Evolutionary conservation across 1,140 invertebrate species (phyloP), one percentile per base, ranked within the genome.

Genomic region (Heliothis virescens): DNA sequence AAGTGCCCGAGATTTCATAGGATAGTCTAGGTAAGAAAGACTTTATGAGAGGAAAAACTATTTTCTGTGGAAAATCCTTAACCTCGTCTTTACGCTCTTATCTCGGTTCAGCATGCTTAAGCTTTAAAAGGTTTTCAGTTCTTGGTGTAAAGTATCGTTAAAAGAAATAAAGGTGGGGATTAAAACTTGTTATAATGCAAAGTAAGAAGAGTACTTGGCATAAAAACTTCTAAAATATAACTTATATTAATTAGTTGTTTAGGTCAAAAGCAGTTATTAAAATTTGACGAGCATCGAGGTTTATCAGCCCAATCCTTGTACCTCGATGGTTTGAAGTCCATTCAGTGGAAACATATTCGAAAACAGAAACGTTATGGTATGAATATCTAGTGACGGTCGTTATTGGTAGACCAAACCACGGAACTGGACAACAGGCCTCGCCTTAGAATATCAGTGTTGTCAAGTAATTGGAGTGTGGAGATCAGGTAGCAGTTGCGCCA

Each of bases 1-100:
- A 59, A 75, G 72, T 75, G 72, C 47, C 48, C 41, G 72, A 60
- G 55, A 48, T 71, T 69, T 71, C 67, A 48, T 71, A 71, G 67
- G 67, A 52, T 52, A 71, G 47, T 41, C 67, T 75, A 59, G 55
- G 53, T 57, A 75, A 18, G 47, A 75, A 26, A 75, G 41, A 62
- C 13, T 75, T 75, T 59, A 71, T 71, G 48, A 52, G 65, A 59
- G 55, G 55, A 62, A 60, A 60, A 62, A 60, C 69, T 72, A 72
- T 72, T 72, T 72, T 57, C 63, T 48, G 41, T 10, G 52, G 52
- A 16, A 72, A 57, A 72, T 55, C 67, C 29, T 29, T 67, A 57
- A 67, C 63, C 63, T 67, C 41, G 41, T 48, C 63, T 67, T 67
- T 67, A 67, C 63, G 18, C 48, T 67, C 63, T 67, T 67, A 67